Evolutionary conservation across 2,113 vertebrate species (phyloP).

Genomic region (Furnarius figulus): DNA sequence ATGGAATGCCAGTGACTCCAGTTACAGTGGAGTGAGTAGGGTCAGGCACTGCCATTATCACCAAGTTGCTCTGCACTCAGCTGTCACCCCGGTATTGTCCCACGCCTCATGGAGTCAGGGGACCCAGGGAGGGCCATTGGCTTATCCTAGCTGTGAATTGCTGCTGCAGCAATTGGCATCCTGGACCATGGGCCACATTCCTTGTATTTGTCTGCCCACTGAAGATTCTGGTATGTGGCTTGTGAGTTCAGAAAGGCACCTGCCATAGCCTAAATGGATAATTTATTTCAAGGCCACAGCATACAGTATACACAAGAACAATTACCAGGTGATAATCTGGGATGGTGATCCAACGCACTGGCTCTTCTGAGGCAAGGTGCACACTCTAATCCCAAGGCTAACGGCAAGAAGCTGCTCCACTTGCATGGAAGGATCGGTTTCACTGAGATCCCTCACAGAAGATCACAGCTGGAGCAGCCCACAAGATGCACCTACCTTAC

Average conservation of each 20-base stretch:
- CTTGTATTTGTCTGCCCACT: not conserved
- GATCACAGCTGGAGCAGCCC: not conserved
- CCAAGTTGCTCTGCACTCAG: not conserved
- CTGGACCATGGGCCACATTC: accelerated
- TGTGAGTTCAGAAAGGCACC: not conserved
- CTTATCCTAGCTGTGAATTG: not conserved
- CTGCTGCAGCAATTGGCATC: not conserved
- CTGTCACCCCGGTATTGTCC: not conserved
- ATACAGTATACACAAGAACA: not conserved
- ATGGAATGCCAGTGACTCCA: accelerated
- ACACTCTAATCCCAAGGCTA: not conserved
- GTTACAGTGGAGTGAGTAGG: accelerated
- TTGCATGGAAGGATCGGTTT: not conserved
- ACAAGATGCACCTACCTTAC: not conserved
- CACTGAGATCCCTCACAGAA: not conserved
- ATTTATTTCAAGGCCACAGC: not conserved
- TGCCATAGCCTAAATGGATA: not conserved
- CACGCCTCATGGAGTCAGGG: not conserved
- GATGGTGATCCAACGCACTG: not conserved
- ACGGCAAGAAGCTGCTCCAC: not conserved
- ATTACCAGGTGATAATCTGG: not conserved
- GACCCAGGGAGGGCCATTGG: not conserved
- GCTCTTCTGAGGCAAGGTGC: not conserved
- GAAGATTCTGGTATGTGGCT: not conserved
- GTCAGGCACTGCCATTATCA: not conserved